Percentiles rank a stretch among this genome's conserved stretches.
phyloP scores from a whole-genome alignment of 2,797 vertebrate genomes.

The Leptoclinus maculatus region DNA sequence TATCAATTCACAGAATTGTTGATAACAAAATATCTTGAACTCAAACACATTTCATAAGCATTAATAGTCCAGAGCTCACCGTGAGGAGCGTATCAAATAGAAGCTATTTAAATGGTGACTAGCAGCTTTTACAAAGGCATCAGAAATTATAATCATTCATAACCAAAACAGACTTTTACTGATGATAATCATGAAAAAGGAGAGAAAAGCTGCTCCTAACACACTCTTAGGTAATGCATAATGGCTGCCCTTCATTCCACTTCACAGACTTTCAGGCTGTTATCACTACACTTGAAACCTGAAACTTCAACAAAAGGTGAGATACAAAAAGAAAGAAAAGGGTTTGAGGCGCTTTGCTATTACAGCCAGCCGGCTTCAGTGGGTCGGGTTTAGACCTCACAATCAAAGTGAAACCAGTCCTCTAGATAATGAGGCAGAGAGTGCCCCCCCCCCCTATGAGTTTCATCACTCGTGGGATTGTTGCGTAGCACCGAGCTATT shows the following conservation, averaged over 20 bases:
- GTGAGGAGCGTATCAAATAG: background rate
- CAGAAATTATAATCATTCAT: background rate
- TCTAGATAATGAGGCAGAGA: background rate
- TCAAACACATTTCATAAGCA: background rate
- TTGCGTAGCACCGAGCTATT: constrained; percentile 25
- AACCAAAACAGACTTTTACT: background rate
- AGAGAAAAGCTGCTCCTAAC: background rate
- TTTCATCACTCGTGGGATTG: constrained; percentile 10
- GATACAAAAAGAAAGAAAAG: constrained; percentile 11
- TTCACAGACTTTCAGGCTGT: constrained; percentile 16
- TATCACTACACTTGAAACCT: constrained; percentile 18
- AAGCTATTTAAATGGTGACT: background rate
- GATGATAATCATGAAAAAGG: background rate
- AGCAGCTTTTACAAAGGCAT: background rate
- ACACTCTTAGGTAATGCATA: background rate
- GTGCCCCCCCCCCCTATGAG: background rate
- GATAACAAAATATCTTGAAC: background rate
- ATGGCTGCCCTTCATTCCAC: background rate
- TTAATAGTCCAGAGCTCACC: background rate
- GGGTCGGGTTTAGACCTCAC: background rate
- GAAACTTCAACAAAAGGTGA: constrained; percentile 44
- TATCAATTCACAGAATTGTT: background rate
- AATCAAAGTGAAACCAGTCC: background rate
- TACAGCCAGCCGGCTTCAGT: constrained; percentile 8
- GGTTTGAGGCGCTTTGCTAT: background rate